phyloP scores from a whole-genome alignment of 2,113 vertebrate species.

The Ailuropoda melanoleuca region DNA sequence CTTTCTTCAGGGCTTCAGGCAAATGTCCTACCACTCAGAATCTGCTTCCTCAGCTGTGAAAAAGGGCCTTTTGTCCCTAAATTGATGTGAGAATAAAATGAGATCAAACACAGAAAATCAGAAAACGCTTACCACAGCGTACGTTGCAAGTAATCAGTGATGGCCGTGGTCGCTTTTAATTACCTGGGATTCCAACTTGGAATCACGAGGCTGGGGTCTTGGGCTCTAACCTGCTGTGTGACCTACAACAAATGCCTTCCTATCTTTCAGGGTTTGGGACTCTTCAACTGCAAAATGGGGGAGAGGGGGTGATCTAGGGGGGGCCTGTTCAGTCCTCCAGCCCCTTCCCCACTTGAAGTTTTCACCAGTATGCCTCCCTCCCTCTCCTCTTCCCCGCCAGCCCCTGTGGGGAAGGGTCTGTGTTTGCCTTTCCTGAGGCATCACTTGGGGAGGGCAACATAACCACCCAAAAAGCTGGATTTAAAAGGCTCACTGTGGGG shows the following conservation, averaged over 20 bases:
- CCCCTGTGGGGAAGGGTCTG: background rate
- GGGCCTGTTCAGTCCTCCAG: background rate
- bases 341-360: background rate
- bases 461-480: background rate
- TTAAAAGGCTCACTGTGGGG: background rate
- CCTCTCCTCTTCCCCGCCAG: background rate
- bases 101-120: background rate
- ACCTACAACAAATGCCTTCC: background rate
- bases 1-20: background rate
- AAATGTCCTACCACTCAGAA: background rate
- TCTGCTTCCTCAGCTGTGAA: background rate
- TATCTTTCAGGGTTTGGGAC: background rate
- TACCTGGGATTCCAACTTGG: background rate
- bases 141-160: background rate
- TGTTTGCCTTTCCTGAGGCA: background rate
- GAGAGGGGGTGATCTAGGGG: background rate
- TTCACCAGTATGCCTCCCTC: background rate
- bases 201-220: background rate
- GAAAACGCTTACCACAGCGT: background rate
- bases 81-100: background rate
- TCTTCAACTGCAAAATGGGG: background rate
- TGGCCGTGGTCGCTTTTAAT: background rate
- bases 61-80: background rate
- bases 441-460: background rate
- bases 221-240: background rate